phyloP scores from a whole-genome alignment of 2,797 vertebrate species.

The Rhinatrema bivittatum region DNA sequence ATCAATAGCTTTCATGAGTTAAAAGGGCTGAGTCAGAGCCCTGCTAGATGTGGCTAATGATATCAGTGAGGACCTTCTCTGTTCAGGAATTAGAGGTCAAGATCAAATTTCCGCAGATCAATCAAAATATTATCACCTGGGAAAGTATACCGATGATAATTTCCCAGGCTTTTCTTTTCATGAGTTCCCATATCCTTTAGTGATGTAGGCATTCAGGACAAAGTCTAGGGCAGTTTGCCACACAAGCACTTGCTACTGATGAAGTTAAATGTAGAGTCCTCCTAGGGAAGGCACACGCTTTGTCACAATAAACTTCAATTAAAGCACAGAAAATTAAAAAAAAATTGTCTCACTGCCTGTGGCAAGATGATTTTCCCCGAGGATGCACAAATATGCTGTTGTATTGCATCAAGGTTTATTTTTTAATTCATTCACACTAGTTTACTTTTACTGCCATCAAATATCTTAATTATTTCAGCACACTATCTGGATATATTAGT shows the following conservation, averaged over 20 bases:
- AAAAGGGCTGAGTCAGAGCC: neutral
- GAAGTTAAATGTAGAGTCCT: neutral
- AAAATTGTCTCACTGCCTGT: neutral
- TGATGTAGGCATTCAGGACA: neutral
- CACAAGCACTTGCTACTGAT: neutral
- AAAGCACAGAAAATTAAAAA: neutral
- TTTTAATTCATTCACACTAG: too few species aligned
- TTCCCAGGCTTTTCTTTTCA: neutral
- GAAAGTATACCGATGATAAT: neutral
- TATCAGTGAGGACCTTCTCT: conserved; percentile 17
- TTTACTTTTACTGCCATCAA: too few species aligned
- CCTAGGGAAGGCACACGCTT: neutral
- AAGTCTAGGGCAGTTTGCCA: neutral
- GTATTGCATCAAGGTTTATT: too few species aligned
- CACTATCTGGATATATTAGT: too few species aligned
- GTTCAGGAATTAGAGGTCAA: conserved; percentile 11
- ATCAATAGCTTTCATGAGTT: too few species aligned
- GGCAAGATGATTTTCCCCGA: too few species aligned
- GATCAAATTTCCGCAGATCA: conserved; percentile 2
- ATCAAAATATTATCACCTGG: neutral
- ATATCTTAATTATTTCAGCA: too few species aligned
- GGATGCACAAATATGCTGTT: too few species aligned
- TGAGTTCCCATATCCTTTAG: neutral
- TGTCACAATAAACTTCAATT: neutral
- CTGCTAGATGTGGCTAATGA: conserved; percentile 2